Evolutionary conservation across 2,888 invertebrate genomes (phyloP).

Genomic region (Stictocephala bisonia): DNA sequence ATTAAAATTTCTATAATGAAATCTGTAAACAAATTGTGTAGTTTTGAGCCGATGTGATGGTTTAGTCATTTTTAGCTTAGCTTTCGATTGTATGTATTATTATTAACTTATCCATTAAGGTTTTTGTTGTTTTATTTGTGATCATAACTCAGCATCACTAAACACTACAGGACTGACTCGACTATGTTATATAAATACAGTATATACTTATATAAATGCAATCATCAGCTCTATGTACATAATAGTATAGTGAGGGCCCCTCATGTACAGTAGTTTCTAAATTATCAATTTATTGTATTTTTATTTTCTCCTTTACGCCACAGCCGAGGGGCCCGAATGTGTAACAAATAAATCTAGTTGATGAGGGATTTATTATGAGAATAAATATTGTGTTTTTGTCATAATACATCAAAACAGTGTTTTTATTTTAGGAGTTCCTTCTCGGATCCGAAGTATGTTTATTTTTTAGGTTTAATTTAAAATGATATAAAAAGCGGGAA

Average conservation of each 20-base stretch:
- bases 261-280: conserved; percentile 36
- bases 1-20: too few species aligned
- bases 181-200: conserved; percentile 35
- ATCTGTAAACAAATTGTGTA: conserved; percentile 1
- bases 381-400: conserved; percentile 57
- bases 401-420: conserved; percentile 54
- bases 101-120: conserved; percentile 37
- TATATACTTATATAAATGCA: conserved; percentile 39
- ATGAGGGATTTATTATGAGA: conserved; percentile 56
- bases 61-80: conserved; percentile 41
- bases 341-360: conserved; percentile 52
- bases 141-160: conserved; percentile 30
- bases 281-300: conserved; percentile 36
- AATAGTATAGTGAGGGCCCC: not conserved
- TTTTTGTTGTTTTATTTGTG: conserved; percentile 41
- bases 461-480: conserved; percentile 2
- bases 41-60: conserved; percentile 18
- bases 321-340: conserved; percentile 42
- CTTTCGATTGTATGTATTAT: conserved; percentile 35
- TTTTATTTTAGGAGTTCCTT: conserved; percentile 48
- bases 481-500: too few species aligned
- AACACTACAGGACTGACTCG: conserved; percentile 38
- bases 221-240: conserved; percentile 38
- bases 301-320: conserved; percentile 18
- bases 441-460: conserved; percentile 18